A percentile compares a stretch with the other conserved stretches of the same genome.
Conservation (phyloP, 2,113 vertebrate species). For the Thunnus maccoyii region DNA sequence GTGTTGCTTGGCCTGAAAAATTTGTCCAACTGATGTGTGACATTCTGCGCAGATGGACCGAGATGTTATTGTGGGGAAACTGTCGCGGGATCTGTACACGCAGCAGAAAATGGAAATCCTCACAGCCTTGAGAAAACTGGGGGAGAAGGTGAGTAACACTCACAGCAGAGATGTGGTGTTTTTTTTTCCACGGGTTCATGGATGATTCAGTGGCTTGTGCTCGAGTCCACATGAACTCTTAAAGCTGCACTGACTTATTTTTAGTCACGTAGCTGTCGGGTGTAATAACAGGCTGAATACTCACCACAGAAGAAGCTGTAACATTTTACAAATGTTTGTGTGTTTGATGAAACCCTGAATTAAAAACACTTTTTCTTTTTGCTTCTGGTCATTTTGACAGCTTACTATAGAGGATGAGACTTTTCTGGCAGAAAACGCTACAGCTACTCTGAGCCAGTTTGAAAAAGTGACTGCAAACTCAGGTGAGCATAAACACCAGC, state of each 20-base stretch:
- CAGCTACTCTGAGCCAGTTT: constrained; percentile 93
- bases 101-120: constrained; percentile 98
- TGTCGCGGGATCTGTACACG: constrained; percentile 88
- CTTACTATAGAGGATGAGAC: constrained; percentile 91
- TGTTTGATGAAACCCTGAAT: not conserved
- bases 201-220: constrained; percentile 49
- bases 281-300: too few relatives aligned
- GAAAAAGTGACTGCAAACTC: constrained; percentile 92
- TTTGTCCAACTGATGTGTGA: constrained; percentile 49
- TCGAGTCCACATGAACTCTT: not conserved
- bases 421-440: constrained; percentile 93
- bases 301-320: not conserved
- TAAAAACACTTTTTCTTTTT: not conserved
- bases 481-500: constrained; percentile 83
- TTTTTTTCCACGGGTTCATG: not conserved
- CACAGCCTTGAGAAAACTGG: constrained; percentile 95
- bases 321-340: not conserved
- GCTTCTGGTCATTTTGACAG: constrained; percentile 73
- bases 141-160: constrained; percentile 91
- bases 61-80: constrained; percentile 96
- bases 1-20: not conserved
- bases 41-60: constrained; percentile 91
- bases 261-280: not conserved
- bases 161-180: not conserved
- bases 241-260: constrained; percentile 19